Base-by-base conservation (phyloP, 1,140 invertebrate species). In the Physella acuta region DNA sequence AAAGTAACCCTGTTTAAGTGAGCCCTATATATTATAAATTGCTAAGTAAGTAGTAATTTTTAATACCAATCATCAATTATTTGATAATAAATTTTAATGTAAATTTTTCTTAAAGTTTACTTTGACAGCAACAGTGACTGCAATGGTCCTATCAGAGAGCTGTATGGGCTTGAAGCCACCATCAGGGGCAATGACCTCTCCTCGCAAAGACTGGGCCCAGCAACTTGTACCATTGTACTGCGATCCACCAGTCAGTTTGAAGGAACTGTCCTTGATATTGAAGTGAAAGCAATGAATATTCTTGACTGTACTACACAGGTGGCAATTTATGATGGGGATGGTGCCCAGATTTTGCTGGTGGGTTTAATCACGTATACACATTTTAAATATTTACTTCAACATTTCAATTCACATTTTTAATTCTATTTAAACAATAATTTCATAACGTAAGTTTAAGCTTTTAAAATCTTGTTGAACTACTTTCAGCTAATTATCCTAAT, bases 71-170 rank as follows among this genome's bases (percentile, higher is more conserved):
- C 44, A 49, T 14, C n/a, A 14, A 11, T 49, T 14, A n/a, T 14
- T 14, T 14, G n/a, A 49, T 49, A 49, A 14, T n/a, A 11, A 49
- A n/a, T 49, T n/a, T 49, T 49, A n/a, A n/a, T n/a, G n/a, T n/a
- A n/a, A n/a, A n/a, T 55, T 33, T 59, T 31, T 63, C 24, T 72
- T 70, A 44, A 62, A 77, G 76, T 70, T 62, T 75, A 59, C 37
- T 51, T 78, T 63, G 76, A 78, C 62, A 71, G 64, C 14, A 70
- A 70, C 49, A 55, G 67, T n/a, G 70, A 74, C 36, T 78, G 76
- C 39, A 72, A 71, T 71, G 72, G 71, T 0, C 71, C 73, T 3
- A 68, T 63, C 17, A 62, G 71, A 55, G 68, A 78, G 36, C 17
- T 75, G 28, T 71, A 68, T 44, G 61, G 55, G 1, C 49, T 52